phyloP scores from a whole-genome alignment of 1,140 invertebrate species.

The Meloidogyne exigua region DNA sequence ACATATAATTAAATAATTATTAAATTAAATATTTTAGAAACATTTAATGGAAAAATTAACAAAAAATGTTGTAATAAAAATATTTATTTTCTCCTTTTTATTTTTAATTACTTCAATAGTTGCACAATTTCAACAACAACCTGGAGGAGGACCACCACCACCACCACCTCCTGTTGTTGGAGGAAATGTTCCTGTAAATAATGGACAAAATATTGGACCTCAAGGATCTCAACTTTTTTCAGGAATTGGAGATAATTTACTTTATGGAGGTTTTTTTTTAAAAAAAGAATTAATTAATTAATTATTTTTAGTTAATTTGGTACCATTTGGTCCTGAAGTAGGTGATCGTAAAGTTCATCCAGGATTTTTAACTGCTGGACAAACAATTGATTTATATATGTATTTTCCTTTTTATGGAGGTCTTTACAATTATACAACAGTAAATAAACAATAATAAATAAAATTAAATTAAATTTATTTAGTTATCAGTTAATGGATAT shows the following conservation, averaged over 20 bases:
- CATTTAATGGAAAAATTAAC: not conserved
- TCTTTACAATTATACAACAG: slow-evolving; percentile 63
- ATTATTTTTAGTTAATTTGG: slow-evolving; percentile 50
- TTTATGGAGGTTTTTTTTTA: slow-evolving; percentile 41
- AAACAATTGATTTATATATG: slow-evolving; percentile 62
- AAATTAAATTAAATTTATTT: not conserved
- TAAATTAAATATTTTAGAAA: not conserved
- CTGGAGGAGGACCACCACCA: slow-evolving; percentile 15
- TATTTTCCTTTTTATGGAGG: slow-evolving; percentile 63
- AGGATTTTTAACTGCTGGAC: slow-evolving; percentile 61
- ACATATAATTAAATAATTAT: no score
- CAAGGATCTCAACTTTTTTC: slow-evolving; percentile 43
- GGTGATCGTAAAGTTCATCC: slow-evolving; percentile 60
- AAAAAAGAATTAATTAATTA: not conserved
- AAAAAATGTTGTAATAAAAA: not conserved
- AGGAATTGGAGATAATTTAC: slow-evolving; percentile 51
- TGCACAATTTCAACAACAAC: slow-evolving; percentile 31
- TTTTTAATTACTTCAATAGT: slow-evolving; percentile 4
- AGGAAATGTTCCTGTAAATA: slow-evolving; percentile 8
- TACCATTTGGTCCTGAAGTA: slow-evolving; percentile 60
- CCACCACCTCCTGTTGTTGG: slow-evolving; percentile 1
- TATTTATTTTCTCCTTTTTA: not conserved
- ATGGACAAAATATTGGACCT: slow-evolving; percentile 31
- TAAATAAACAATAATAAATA: slow-evolving; percentile 27
- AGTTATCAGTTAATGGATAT: slow-evolving; percentile 63